A percentile compares a stretch with the other conserved stretches of the same genome.
Evolutionary conservation across 2,797 vertebrate species (phyloP).

Genomic region (Notamacropus eugenii): DNA sequence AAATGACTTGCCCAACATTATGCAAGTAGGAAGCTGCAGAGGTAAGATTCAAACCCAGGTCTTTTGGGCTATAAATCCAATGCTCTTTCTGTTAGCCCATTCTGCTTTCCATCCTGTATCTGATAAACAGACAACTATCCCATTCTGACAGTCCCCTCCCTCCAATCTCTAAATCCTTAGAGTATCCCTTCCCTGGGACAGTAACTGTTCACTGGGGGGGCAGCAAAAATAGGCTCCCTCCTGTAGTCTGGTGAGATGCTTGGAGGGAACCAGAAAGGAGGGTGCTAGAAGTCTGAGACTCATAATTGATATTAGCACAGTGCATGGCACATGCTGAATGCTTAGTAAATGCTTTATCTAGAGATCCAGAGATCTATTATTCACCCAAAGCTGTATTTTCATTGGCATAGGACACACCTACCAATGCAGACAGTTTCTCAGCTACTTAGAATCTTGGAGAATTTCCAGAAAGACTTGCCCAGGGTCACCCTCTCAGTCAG

Average conservation of each 20-base stretch:
- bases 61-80: not conserved
- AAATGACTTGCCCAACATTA: not conserved
- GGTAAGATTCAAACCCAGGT: not conserved
- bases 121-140: not conserved
- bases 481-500: not conserved
- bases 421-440: not conserved
- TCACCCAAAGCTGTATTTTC: not conserved
- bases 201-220: not conserved
- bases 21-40: not conserved
- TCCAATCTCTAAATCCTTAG: not conserved
- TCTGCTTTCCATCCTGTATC: not conserved
- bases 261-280: not conserved
- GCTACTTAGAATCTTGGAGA: not conserved
- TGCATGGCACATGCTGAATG: not conserved
- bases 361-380: not conserved
- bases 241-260: not conserved
- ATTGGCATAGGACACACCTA: not conserved
- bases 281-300: not conserved
- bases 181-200: not conserved
- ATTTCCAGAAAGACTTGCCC: not conserved
- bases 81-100: not conserved
- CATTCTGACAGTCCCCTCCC: constrained; percentile 17
- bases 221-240: constrained; percentile 5
- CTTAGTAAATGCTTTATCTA: not conserved
- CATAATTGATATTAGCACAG: not conserved